Conservation (phyloP, 64 coral and sea anemone species). For the Stichodactyla helianthus region DNA sequence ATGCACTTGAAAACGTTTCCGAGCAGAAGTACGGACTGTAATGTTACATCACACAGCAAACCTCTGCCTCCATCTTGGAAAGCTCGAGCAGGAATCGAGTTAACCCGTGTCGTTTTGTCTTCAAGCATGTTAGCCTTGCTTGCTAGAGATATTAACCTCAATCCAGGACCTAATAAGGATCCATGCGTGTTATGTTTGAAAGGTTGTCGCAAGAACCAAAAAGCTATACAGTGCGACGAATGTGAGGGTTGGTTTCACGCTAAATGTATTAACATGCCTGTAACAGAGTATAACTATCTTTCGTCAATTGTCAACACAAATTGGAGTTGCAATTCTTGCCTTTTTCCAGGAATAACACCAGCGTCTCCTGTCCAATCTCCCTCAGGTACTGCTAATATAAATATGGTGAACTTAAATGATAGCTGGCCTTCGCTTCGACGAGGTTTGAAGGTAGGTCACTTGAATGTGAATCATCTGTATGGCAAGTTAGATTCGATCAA, state of each 20-base stretch:
- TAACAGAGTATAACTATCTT: not conserved
- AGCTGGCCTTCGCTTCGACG: not conserved
- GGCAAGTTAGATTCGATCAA: conserved; percentile 41
- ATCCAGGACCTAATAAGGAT: conserved; percentile 17
- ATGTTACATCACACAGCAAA: not conserved
- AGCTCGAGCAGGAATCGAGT: conserved; percentile 36
- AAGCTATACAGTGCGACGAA: conserved; percentile 31
- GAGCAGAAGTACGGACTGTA: no score
- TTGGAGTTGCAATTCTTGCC: conserved; percentile 24
- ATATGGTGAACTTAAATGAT: no score
- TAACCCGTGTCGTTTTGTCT: conserved; percentile 33
- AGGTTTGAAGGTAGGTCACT: conserved; percentile 35
- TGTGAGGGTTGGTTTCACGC: conserved; percentile 34
- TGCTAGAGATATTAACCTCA: not conserved
- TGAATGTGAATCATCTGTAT: conserved; percentile 41
- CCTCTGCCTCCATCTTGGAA: conserved; percentile 48
- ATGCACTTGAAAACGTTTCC: no score
- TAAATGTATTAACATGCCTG: conserved; percentile 15
- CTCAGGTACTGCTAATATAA: not conserved
- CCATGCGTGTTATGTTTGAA: conserved; percentile 26
- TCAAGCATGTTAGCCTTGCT: conserved; percentile 22
- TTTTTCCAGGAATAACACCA: not conserved
- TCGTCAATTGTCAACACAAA: not conserved
- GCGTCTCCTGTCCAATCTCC: no score
- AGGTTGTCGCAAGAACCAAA: conserved; percentile 31